A percentile compares a stretch with the other conserved stretches of the same genome.
Evolutionary conservation across 2,888 invertebrate genomes (phyloP).

Genomic region (Blastobasis adustella): DNA sequence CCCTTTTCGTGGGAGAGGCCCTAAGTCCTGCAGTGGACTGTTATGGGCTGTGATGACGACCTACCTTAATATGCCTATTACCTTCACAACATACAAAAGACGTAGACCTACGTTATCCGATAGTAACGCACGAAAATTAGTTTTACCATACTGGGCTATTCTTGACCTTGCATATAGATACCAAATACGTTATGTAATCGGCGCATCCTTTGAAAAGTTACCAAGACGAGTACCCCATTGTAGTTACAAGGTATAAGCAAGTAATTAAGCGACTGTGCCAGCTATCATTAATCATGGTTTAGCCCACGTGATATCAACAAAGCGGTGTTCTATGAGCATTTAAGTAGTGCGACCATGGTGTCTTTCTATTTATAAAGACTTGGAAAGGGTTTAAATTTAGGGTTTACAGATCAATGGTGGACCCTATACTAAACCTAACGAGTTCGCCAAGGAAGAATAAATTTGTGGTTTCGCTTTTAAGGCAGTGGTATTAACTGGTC

Average conservation of each 20-base stretch:
- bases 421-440: too few relatives aligned
- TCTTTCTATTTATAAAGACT: not conserved
- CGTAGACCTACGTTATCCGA: not conserved
- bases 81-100: not conserved
- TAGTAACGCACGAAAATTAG: not conserved
- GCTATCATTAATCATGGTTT: constrained; percentile 58
- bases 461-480: too few relatives aligned
- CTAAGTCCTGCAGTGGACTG: too few relatives aligned
- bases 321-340: constrained; percentile 39
- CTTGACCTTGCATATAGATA: constrained; percentile 3
- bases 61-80: too few relatives aligned
- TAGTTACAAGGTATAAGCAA: constrained; percentile 39
- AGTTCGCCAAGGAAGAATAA: too few relatives aligned
- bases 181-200: not conserved
- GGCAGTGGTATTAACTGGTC: too few relatives aligned
- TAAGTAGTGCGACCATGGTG: constrained; percentile 26
- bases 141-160: not conserved
- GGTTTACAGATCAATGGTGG: too few relatives aligned
- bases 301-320: constrained; percentile 59
- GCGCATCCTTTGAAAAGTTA: constrained; percentile 8
- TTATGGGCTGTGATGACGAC: too few relatives aligned
- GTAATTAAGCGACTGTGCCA: constrained; percentile 56
- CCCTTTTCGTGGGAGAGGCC: too few relatives aligned
- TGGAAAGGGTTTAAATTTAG: too few relatives aligned
- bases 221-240: constrained; percentile 33